Base-by-base conservation (phyloP, 2,113 vertebrate genomes). In the Cyanistes caeruleus region DNA sequence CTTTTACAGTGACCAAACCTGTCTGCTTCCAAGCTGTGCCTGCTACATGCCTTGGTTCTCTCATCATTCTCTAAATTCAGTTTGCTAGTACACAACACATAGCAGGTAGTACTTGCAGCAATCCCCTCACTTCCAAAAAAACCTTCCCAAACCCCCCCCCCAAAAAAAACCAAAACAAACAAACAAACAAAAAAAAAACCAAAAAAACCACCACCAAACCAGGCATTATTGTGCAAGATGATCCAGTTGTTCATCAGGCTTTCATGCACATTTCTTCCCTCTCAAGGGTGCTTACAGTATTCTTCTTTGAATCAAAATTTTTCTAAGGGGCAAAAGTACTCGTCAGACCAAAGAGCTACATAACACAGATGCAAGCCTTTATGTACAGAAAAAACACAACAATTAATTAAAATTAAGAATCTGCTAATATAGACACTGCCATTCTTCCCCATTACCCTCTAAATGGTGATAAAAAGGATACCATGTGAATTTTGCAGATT, bases 61-160 rank as follows among this genome's bases (percentile, higher is more conserved):
- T 43, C 0, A 0, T 20, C 6, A 3, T 44, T 39, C 35, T 27
- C 62, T 31, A 46, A 46, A 68, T 39, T 63, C 48, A 27, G 25
- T 48, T 48, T 67, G 17, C 18, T 48, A n/a, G 11, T 21, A 25
- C 13, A 30, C 16, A 82, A 24, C 6, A 46, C 1, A 1, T 5
- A 70, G 33, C 51, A 74, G 20, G 20, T 3, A 48, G 63, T 15
- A 59, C 13, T 15, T 65, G 49, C 28, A 84, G 41, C 19, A 79
- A 74, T 16, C 22, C 2, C 28, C 7, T 20, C 9, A 23, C 3
- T 15, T 20, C 68, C 28, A 33, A 52, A 43, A 39, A 35, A 21
- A 22, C 7, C 6, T 3, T 13, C 6, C 30, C 16, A 90, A 77
- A 12, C 39, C 39, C 39, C 39, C 11, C 16, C 7, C 19, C 21